Conservation (phyloP, 2,113 vertebrate genomes). For the Astatotilapia flaviijosephi region DNA sequence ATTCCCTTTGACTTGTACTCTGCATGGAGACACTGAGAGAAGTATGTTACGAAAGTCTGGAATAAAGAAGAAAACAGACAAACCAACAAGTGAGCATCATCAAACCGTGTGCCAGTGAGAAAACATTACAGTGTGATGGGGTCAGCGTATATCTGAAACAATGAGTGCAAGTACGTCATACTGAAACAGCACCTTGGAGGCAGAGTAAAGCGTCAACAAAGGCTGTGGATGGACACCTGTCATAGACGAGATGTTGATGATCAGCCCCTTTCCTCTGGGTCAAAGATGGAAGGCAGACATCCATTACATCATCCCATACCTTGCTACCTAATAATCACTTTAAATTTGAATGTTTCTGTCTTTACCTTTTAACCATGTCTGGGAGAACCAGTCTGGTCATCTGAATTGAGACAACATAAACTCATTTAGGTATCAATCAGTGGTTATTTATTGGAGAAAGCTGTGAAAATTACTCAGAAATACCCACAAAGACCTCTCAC, state of each 20-base stretch:
- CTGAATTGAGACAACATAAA: constrained; percentile 19
- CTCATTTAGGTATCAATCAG: neutral
- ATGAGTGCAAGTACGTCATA: neutral
- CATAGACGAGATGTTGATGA: constrained; percentile 73
- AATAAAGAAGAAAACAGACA: neutral
- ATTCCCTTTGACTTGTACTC: constrained; percentile 73
- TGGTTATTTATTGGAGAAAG: neutral
- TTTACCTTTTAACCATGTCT: constrained; percentile 69
- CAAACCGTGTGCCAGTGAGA: neutral
- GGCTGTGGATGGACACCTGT: constrained; percentile 60
- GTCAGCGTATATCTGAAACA: neutral
- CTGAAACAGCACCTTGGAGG: constrained; percentile 62
- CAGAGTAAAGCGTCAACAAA: constrained; percentile 65
- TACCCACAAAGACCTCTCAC: constrained; percentile 12
- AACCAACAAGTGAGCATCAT: neutral
- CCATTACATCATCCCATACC: neutral
- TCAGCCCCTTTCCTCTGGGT: constrained; percentile 60
- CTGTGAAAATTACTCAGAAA: neutral
- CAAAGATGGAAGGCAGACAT: neutral
- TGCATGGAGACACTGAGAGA: constrained; percentile 67
- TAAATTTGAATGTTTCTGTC: neutral
- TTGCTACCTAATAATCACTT: neutral
- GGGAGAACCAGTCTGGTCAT: constrained; percentile 72
- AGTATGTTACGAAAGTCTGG: constrained; percentile 70
- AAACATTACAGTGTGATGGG: neutral